These are phyloP conservation scores for Cantharis rustica DNA, from an alignment of 2,888 invertebrate species.

Conservation along the genomic window DNA sequence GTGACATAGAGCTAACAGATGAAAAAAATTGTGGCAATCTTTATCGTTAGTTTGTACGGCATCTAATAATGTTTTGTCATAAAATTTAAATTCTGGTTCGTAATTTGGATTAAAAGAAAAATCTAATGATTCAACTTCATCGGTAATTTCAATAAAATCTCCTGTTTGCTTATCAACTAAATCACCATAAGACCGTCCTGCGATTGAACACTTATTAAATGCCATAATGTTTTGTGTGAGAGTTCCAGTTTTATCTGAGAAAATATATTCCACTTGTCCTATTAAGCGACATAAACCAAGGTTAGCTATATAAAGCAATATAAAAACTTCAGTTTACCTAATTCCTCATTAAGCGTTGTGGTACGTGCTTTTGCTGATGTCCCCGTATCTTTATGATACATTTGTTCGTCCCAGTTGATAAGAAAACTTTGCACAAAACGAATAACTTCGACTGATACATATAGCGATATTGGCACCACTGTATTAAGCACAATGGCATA, in stretches of 20 bases:
- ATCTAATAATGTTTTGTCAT: conserved; percentile 83
- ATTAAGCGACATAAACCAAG: conserved; percentile 36
- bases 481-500: conserved; percentile 99
- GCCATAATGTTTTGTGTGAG: conserved; percentile 99
- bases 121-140: conserved; percentile 81
- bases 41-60: conserved; percentile 77
- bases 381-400: conserved; percentile 90
- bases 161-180: conserved; percentile 85
- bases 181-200: conserved; percentile 91
- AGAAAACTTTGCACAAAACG: conserved; percentile 97
- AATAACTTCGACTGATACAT: conserved; percentile 96
- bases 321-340: conserved; percentile 63
- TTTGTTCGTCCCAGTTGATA: conserved; percentile 99
- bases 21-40: conserved; percentile 86
- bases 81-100: conserved; percentile 93
- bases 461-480: conserved; percentile 98
- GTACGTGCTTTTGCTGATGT: conserved; percentile 95
- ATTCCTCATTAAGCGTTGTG: conserved; percentile 97
- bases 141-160: conserved; percentile 83
- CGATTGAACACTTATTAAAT: conserved; percentile 98
- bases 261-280: conserved; percentile 98
- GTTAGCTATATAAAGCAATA: background rate
- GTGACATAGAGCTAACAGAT: conserved; percentile 92
- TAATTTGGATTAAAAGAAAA: conserved; percentile 94
- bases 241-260: conserved; percentile 99